A percentile compares a stretch with the other conserved stretches of the same genome.
These are phyloP conservation scores for Epinephelus lanceolatus DNA, from an alignment of 2,113 vertebrate species.

Conservation along the genomic window DNA sequence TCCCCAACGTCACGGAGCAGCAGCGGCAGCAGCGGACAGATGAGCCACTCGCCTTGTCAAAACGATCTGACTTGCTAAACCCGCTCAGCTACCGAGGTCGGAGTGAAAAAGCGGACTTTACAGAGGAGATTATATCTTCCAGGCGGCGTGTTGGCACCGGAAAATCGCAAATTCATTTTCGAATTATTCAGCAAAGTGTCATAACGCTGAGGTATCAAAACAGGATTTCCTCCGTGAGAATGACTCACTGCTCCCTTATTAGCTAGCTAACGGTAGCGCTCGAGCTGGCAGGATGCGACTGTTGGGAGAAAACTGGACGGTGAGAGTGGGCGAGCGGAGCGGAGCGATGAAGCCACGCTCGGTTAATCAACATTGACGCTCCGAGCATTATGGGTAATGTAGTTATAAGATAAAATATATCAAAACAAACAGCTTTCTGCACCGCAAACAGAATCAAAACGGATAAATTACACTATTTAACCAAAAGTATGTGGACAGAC, in stretches of 20 bases:
- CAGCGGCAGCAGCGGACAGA: slow-evolving; percentile 24
- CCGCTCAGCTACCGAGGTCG: slow-evolving; percentile 45
- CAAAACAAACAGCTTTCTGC: no score
- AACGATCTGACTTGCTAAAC: slow-evolving; percentile 40
- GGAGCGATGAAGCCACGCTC: slow-evolving; percentile 10
- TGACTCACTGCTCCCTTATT: slow-evolving; percentile 21
- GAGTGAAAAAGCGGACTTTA: slow-evolving; percentile 39
- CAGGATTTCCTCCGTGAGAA: neutral
- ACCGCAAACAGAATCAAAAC: no score
- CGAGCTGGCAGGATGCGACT: slow-evolving; percentile 52
- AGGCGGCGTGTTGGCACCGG: neutral
- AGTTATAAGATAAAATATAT: slow-evolving; percentile 20
- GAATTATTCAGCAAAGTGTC: neutral
- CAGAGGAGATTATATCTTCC: neutral
- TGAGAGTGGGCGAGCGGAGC: slow-evolving; percentile 24
- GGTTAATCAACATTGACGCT: slow-evolving; percentile 27
- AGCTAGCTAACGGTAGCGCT: slow-evolving; percentile 62
- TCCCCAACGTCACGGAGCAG: neutral
- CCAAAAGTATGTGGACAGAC: neutral
- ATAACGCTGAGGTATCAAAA: neutral
- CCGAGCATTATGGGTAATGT: slow-evolving; percentile 60
- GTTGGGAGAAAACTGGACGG: slow-evolving; percentile 33
- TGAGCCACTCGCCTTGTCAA: slow-evolving; percentile 47
- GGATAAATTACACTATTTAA: neutral
- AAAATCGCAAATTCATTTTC: slow-evolving; percentile 33